Conservation (phyloP, 2,797 vertebrate genomes). For the Mycteria americana region DNA sequence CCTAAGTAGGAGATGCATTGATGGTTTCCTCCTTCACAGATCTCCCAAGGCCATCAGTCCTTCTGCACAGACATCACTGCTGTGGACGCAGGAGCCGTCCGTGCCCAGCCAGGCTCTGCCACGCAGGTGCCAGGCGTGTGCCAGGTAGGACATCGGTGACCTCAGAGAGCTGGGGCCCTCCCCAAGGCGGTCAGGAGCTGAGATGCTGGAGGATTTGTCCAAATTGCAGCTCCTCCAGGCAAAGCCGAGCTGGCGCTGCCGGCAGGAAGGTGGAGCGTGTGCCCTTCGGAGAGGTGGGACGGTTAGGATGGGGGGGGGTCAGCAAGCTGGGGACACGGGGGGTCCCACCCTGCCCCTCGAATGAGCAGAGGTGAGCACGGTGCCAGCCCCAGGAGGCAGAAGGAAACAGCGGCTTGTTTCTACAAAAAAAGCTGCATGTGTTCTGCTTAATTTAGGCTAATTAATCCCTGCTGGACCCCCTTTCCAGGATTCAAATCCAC, state of each 20-base stretch:
- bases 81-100: background rate
- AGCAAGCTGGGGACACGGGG: background rate
- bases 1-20: background rate
- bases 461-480: background rate
- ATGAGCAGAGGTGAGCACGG: rapidly evolving
- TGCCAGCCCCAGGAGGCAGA: background rate
- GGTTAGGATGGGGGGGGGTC: background rate
- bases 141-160: background rate
- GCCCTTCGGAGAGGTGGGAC: too few species aligned
- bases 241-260: background rate
- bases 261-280: background rate
- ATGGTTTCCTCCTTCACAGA: background rate
- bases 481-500: background rate
- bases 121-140: background rate
- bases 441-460: background rate
- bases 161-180: background rate
- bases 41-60: background rate
- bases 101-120: background rate
- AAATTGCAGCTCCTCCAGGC: background rate
- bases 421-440: background rate
- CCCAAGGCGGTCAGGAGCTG: background rate
- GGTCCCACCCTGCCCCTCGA: background rate
- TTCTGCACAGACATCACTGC: background rate
- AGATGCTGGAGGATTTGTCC: background rate
- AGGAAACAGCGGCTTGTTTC: background rate